A percentile compares a stretch with the other conserved stretches of the same genome.
Conservation (phyloP, 2,888 invertebrate species). For the Synergus itoensis region DNA sequence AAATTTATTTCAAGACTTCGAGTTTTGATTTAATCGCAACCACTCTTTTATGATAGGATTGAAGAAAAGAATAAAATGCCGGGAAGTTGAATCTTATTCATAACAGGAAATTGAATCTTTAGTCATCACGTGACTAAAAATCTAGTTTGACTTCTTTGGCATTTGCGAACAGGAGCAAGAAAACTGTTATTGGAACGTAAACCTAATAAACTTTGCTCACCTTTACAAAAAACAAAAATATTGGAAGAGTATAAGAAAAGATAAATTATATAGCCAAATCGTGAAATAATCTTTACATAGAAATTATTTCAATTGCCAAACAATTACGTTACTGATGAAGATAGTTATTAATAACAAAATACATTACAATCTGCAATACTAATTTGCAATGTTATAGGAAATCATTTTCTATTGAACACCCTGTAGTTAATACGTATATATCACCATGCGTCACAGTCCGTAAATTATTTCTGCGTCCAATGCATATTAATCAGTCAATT, state of each 20-base stretch:
- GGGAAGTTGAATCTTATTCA: not conserved
- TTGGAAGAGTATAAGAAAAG: not conserved
- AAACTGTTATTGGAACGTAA: conserved; percentile 26
- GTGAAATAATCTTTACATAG: not conserved
- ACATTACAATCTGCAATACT: not conserved
- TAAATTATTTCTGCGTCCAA: conserved; percentile 21
- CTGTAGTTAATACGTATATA: not conserved
- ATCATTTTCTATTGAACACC: conserved; percentile 34
- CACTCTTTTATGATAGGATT: too few species aligned
- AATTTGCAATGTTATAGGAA: conserved; percentile 24
- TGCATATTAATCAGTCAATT: conserved; percentile 38
- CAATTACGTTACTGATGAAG: not conserved
- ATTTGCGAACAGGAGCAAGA: conserved; percentile 13
- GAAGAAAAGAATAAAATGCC: conserved; percentile 6
- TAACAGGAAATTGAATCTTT: conserved; percentile 5
- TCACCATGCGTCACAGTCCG: conserved; percentile 25
- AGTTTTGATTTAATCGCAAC: too few species aligned
- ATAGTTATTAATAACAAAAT: not conserved
- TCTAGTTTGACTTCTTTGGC: conserved; percentile 19
- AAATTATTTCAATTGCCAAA: not conserved
- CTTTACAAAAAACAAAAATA: not conserved
- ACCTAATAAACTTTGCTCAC: conserved; percentile 24
- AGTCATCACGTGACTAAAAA: conserved; percentile 14
- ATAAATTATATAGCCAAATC: not conserved
- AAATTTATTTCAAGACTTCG: too few species aligned